Base-by-base conservation (phyloP, 2,888 invertebrate species). In the Orthosia cruda region DNA sequence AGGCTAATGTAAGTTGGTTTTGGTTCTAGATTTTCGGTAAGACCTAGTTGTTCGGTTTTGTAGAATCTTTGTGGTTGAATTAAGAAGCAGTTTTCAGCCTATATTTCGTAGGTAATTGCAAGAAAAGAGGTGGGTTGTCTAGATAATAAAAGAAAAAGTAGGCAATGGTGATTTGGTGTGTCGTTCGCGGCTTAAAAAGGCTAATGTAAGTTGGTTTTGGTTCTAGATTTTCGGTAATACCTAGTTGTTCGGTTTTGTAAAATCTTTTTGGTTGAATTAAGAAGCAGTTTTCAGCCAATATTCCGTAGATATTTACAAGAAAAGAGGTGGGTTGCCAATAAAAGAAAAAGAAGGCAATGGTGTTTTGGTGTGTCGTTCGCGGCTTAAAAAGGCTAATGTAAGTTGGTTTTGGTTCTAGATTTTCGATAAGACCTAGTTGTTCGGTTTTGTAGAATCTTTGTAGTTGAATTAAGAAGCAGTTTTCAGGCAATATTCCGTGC, bases 381-480 rank as follows among this genome's bases (percentile, higher is more conserved):
- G 77, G 69, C 76, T 89, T 91, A 88, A 91, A n/a, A 90, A 88
- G 83, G 85, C 84, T 87, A 89, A 90, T 89, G 80, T 77, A 77
- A 85, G 78, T 71, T 82, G 76, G 78, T 81, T 50, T 81, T 74
- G 58, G 73, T 62, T 59, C 45, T 45, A 71, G 70, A 58, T 13
- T 49, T 75, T 64, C 62, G 16, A 49, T 47, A 50, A 50, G 23
- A 62, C 7, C 5, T 70, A 32, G 23, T 63, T n/a, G 15, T 63
- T 45, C 16, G 58, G 26, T 16, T 47, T 47, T 47, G 20, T 13
- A 13, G 2, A 64, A 7, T 52, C 0, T 20, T 64, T 32, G 40
- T 13, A 9, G 18, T 5, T 2, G 13, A 45, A 45, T 63, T 2
- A 2, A 1, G 7, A 23, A 11, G 9, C 49, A 26, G 18, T 20